Evolutionary conservation across 2,888 invertebrate species (phyloP).

Genomic region (Nemoura dubitans): DNA sequence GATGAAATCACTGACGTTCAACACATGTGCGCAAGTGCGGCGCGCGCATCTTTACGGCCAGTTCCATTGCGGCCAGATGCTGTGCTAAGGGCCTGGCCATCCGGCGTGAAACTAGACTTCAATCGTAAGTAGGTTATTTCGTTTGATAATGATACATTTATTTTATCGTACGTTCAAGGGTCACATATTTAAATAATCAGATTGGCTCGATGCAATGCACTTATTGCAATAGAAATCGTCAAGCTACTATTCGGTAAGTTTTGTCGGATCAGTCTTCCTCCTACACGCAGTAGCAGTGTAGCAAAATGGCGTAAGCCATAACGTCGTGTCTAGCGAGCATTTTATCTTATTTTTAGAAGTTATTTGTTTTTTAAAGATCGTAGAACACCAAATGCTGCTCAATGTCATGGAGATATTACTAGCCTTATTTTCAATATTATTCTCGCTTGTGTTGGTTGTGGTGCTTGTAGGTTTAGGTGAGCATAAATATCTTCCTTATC

Average conservation of each 20-base stretch:
- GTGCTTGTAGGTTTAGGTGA: constrained; percentile 70
- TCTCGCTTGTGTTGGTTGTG: constrained; percentile 66
- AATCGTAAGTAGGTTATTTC: not conserved
- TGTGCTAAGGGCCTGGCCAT: not conserved
- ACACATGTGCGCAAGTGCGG: not conserved
- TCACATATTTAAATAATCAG: not conserved
- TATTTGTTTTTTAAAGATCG: constrained; percentile 8
- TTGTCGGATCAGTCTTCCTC: not conserved
- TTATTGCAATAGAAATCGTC: not conserved
- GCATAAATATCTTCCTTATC: constrained; percentile 49
- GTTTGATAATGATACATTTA: not conserved
- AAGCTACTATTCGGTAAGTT: not conserved
- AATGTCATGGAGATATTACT: constrained; percentile 54
- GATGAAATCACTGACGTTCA: too few relatives aligned
- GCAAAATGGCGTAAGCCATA: constrained; percentile 38
- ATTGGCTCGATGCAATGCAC: not conserved
- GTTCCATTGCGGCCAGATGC: not conserved
- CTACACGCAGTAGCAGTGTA: not conserved
- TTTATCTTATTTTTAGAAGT: constrained; percentile 24
- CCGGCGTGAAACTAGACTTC: not conserved
- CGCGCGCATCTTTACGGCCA: not conserved
- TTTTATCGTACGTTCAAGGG: constrained; percentile 14
- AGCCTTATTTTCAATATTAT: constrained; percentile 65
- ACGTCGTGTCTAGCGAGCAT: constrained; percentile 1
- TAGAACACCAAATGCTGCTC: not conserved